Evolutionary conservation across 2,797 vertebrate species (phyloP).

Genomic region (Gymnodraco acuticeps): DNA sequence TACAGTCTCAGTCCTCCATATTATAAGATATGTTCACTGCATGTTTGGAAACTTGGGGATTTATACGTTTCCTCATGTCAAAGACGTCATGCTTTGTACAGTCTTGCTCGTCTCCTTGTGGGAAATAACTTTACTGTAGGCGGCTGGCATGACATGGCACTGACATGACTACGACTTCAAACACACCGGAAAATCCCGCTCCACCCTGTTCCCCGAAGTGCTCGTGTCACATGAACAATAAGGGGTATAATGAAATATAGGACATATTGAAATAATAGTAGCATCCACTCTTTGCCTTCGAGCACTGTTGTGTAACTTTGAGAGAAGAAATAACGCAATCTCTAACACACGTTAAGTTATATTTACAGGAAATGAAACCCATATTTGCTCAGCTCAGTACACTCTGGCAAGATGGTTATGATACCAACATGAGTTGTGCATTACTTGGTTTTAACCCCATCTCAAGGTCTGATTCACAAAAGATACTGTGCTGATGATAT

Average conservation of each 20-base stretch:
- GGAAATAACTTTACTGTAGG: constrained; percentile 14
- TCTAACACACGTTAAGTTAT: neutral
- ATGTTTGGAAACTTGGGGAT: neutral
- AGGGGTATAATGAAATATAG: constrained; percentile 30
- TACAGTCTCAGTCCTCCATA: neutral
- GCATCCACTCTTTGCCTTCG: neutral
- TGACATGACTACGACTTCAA: constrained; percentile 51
- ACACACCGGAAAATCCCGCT: constrained; percentile 41
- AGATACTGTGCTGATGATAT: too few species aligned
- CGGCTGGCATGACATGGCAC: constrained; percentile 39
- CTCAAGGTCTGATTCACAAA: too few species aligned
- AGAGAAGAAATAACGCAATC: neutral
- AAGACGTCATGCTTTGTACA: constrained; percentile 16
- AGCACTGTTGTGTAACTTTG: neutral
- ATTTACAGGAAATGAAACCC: neutral
- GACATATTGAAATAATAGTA: constrained; percentile 20
- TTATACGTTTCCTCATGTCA: constrained; percentile 16
- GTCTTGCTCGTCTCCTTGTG: neutral
- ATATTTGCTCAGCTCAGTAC: neutral
- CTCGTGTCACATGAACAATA: constrained; percentile 23
- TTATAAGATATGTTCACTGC: neutral
- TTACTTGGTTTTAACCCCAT: too few species aligned
- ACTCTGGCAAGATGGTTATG: too few species aligned
- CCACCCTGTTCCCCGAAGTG: constrained; percentile 22
- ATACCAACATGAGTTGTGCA: too few species aligned